Conservation (phyloP, 2,888 invertebrate species). For the Xanthorhoe spadicearia region DNA sequence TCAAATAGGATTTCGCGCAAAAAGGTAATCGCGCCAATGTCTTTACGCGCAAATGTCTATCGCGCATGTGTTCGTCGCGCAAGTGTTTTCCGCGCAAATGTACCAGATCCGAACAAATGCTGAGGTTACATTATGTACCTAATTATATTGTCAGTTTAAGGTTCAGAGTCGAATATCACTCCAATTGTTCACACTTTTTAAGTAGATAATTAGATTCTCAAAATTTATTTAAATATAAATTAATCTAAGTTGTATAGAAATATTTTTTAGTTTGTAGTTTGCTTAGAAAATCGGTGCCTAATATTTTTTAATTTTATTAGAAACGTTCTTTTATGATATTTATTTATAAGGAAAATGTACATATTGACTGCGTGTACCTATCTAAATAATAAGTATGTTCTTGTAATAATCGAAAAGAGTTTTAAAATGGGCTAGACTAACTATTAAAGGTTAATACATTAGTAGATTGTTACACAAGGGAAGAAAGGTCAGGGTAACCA, state of each 20-base stretch:
- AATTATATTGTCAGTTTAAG: slow-evolving; percentile 44
- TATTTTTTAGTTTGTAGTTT: slow-evolving; percentile 62
- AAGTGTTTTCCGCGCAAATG: no score
- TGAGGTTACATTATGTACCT: no score
- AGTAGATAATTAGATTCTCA: slow-evolving; percentile 43
- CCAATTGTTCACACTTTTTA: slow-evolving; percentile 26
- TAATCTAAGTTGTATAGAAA: slow-evolving; percentile 44
- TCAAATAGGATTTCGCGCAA: no score
- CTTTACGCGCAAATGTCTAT: no score
- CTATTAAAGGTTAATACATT: slow-evolving; percentile 22
- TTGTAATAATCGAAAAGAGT: slow-evolving; percentile 24
- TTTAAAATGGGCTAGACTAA: slow-evolving; percentile 21
- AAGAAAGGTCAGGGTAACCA: no score
- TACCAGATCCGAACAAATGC: no score
- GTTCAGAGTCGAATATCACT: slow-evolving; percentile 46
- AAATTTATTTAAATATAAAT: slow-evolving; percentile 38
- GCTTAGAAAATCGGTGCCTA: slow-evolving; percentile 75
- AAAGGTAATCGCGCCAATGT: no score
- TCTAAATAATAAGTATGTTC: slow-evolving; percentile 37
- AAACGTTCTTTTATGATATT: slow-evolving; percentile 41
- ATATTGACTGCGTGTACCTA: slow-evolving; percentile 51
- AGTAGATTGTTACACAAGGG: not conserved
- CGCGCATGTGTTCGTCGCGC: no score
- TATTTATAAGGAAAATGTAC: slow-evolving; percentile 52
- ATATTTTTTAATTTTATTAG: slow-evolving; percentile 56